These are phyloP conservation scores for Lagopus leucura DNA, from an alignment of 2,113 vertebrate species.

Conservation along the genomic window DNA sequence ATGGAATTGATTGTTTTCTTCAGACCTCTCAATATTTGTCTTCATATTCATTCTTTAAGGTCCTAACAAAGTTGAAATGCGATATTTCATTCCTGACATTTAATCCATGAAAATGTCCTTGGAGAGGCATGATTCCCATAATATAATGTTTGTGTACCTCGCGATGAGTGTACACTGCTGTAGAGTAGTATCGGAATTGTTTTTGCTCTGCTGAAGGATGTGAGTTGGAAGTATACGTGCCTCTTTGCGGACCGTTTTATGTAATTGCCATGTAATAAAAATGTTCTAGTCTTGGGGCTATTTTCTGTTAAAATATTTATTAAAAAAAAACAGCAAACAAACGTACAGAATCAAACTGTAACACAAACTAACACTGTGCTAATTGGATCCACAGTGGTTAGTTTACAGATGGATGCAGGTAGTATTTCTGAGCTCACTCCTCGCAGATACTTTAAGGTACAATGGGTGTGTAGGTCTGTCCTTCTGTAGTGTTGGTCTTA, in stretches of 20 bases:
- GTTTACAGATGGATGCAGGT: background rate
- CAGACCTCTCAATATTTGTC: conserved; percentile 58
- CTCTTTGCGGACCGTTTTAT: background rate
- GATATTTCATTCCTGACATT: conserved; percentile 79
- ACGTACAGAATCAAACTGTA: background rate
- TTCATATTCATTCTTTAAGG: conserved; percentile 59
- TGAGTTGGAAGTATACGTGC: background rate
- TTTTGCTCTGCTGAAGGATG: background rate
- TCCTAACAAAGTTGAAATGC: conserved; percentile 62
- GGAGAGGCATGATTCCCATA: conserved; percentile 77
- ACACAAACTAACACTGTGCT: background rate
- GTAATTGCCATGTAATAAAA: background rate
- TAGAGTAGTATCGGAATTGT: background rate
- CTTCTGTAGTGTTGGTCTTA: background rate
- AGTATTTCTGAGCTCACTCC: background rate
- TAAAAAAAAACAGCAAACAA: background rate
- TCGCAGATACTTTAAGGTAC: background rate
- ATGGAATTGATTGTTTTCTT: conserved; percentile 53
- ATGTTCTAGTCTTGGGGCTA: rapidly evolving
- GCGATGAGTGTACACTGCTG: background rate
- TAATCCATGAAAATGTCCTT: conserved; percentile 76
- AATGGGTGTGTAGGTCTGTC: background rate
- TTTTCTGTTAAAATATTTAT: background rate
- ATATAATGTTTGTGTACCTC: conserved; percentile 52
- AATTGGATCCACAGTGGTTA: background rate